phyloP scores from a whole-genome alignment of 2,113 vertebrate species.

The Pampusana beccarii region DNA sequence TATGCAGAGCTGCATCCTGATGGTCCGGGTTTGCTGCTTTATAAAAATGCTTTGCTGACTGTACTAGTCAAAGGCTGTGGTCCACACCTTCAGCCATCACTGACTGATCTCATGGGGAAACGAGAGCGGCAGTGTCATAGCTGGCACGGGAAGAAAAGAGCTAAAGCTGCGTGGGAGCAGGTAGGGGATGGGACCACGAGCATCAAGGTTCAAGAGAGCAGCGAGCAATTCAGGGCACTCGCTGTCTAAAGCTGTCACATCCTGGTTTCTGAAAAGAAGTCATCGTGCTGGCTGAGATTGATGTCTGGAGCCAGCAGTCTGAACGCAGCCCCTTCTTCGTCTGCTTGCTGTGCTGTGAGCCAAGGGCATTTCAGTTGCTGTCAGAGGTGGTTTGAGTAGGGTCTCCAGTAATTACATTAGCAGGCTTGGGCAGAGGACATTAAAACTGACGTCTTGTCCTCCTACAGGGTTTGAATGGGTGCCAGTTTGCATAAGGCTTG shows the following conservation, averaged over 20 bases:
- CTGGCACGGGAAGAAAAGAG: background rate
- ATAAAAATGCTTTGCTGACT: background rate
- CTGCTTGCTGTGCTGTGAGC: background rate
- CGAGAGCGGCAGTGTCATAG: background rate
- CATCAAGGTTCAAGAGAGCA: background rate
- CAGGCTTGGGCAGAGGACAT: background rate
- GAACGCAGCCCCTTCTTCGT: background rate
- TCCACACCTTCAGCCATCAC: background rate
- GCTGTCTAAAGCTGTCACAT: background rate
- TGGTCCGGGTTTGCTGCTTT: background rate
- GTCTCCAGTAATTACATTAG: background rate
- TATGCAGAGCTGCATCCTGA: background rate
- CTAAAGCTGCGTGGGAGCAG: background rate
- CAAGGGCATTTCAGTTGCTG: background rate
- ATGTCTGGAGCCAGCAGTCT: background rate
- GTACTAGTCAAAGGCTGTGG: background rate
- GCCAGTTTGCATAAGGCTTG: background rate
- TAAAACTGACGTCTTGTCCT: background rate
- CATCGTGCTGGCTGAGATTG: background rate
- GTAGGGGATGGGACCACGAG: fast-evolving
- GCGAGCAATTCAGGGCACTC: background rate
- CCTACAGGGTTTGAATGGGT: background rate
- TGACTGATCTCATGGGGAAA: background rate
- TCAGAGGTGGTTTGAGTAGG: background rate
- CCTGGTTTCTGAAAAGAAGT: background rate